Evolutionary conservation across 2,113 vertebrate species (phyloP).

Genomic region (Ceratotherium simum): DNA sequence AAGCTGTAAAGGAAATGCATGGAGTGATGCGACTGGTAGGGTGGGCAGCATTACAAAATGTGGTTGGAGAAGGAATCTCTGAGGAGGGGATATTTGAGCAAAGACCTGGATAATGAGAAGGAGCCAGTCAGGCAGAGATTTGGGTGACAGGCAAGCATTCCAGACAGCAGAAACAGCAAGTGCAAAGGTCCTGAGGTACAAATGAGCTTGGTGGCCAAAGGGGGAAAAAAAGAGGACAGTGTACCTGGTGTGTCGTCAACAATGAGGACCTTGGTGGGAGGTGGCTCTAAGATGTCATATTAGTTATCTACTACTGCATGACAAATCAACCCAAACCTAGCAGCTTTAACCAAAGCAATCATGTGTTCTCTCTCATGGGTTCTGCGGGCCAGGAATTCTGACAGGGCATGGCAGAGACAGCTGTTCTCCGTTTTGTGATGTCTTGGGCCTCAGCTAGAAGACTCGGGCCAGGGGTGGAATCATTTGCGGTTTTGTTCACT

Average conservation of each 20-base stretch:
- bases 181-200: neutral
- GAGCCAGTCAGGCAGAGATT: neutral
- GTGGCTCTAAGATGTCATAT: neutral
- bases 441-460: neutral
- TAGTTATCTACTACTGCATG: neutral
- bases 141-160: neutral
- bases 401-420: neutral
- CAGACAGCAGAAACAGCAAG: neutral
- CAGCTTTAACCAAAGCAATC: neutral
- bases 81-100: neutral
- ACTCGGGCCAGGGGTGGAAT: neutral
- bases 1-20: neutral
- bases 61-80: neutral
- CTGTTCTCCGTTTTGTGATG: neutral
- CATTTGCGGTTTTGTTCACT: neutral
- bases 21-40: neutral
- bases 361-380: neutral
- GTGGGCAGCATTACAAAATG: neutral
- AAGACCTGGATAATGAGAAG: neutral
- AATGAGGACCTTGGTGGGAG: neutral
- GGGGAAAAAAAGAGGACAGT: neutral
- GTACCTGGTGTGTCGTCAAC: neutral
- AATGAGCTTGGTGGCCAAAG: neutral
- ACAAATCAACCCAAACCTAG: neutral
- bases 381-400: neutral